phyloP scores from a whole-genome alignment of 2,797 vertebrate species.

The Siniperca scherzeri region DNA sequence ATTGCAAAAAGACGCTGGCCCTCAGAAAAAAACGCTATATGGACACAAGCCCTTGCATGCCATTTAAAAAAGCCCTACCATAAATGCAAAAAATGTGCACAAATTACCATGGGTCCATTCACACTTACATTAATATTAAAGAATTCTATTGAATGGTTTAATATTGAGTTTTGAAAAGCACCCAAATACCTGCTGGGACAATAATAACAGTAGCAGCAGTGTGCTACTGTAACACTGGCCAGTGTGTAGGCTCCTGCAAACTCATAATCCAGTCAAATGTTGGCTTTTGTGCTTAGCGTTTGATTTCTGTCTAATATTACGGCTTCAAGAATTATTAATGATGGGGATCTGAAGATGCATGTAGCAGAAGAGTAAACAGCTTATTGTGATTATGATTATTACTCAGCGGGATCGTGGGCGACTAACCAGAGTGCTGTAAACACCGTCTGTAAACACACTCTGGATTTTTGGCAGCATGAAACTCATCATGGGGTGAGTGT shows the following conservation, averaged over 20 bases:
- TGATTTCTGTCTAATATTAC: constrained; percentile 22
- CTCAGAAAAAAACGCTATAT: too few relatives aligned
- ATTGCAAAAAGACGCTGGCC: too few relatives aligned
- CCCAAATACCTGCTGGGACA: neutral
- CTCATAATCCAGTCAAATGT: constrained; percentile 36
- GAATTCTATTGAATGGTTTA: neutral
- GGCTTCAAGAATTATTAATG: constrained; percentile 25
- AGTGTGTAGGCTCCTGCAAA: constrained; percentile 23
- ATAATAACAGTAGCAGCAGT: constrained; percentile 31
- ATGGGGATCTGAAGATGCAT: constrained; percentile 41
- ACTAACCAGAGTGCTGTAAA: constrained; percentile 43
- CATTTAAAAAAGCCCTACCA: neutral
- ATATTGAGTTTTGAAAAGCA: constrained; percentile 19
- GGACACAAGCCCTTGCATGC: too few relatives aligned
- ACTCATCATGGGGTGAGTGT: constrained; percentile 33
- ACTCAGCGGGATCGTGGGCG: constrained; percentile 37
- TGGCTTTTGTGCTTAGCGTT: constrained; percentile 34
- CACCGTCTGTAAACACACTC: constrained; percentile 57
- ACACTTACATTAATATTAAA: neutral
- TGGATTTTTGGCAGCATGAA: constrained; percentile 58
- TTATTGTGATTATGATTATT: constrained; percentile 44
- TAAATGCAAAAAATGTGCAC: neutral
- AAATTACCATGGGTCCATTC: neutral
- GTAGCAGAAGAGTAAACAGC: constrained; percentile 39
- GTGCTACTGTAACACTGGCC: constrained; percentile 5